Conservation (phyloP, 35 echinoderm and acorn worm genomes). For the Ptychodera flava region DNA sequence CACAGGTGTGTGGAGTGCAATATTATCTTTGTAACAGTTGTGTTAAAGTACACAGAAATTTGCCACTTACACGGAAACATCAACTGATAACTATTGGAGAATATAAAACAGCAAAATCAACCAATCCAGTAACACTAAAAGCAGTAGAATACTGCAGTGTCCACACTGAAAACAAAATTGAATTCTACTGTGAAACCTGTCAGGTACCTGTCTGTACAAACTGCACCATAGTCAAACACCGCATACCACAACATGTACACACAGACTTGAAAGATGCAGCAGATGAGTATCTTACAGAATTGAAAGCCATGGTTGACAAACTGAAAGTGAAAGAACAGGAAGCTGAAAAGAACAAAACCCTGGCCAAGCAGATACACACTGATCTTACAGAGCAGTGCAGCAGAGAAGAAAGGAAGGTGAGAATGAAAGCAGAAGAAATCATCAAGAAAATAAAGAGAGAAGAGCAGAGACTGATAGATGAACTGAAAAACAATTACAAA, state of each 20-base stretch:
- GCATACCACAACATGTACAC: conserved; percentile 42
- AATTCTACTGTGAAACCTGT: too few relatives aligned
- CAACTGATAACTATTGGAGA: too few relatives aligned
- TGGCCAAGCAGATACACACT: conserved; percentile 14
- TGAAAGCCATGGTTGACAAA: conserved; percentile 49
- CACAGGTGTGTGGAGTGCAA: too few relatives aligned
- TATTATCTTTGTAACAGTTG: too few relatives aligned
- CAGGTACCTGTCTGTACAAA: too few relatives aligned
- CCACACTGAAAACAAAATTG: too few relatives aligned
- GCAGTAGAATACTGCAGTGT: too few relatives aligned
- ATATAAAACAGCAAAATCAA: too few relatives aligned
- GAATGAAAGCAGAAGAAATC: conserved; percentile 40
- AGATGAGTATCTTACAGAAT: conserved; percentile 24
- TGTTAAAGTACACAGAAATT: too few relatives aligned
- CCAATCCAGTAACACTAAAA: too few relatives aligned
- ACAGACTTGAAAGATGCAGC: conserved; percentile 46
- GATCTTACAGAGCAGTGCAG: neutral
- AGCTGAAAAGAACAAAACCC: conserved; percentile 38
- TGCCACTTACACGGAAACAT: too few relatives aligned
- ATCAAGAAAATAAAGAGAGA: conserved; percentile 40
- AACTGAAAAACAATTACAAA: neutral
- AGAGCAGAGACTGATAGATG: neutral
- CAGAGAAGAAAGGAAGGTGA: conserved; percentile 27
- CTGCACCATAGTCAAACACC: too few relatives aligned
- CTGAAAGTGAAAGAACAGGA: conserved; percentile 37